Percentiles rank a stretch among this genome's conserved stretches.
These are phyloP conservation scores for Phortica variegata DNA, from an alignment of 1,140 invertebrate species.

Conservation along the genomic window DNA sequence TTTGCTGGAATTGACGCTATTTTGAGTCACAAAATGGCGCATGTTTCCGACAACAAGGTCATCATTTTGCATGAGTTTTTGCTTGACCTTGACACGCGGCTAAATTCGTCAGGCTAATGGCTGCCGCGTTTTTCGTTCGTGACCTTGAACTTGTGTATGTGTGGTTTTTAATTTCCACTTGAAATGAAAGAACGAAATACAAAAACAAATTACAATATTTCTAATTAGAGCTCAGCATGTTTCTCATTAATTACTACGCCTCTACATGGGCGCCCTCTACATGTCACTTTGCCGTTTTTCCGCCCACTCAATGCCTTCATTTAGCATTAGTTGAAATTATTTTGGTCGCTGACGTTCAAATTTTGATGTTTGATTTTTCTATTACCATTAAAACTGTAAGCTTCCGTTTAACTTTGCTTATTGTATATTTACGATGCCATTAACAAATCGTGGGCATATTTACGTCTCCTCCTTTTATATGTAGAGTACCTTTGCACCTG, in stretches of 20 bases:
- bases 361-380: neutral
- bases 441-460: too few species aligned
- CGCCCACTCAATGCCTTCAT: neutral
- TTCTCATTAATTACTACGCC: slow-evolving; percentile 12
- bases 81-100: slow-evolving; percentile 31
- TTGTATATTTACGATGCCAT: neutral
- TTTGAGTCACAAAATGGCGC: neutral
- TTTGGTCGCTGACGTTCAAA: slow-evolving; percentile 36
- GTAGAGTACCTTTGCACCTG: neutral
- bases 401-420: neutral
- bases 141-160: slow-evolving; percentile 17
- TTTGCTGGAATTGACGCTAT: neutral
- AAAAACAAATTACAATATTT: slow-evolving; percentile 49
- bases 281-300: too few species aligned
- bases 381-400: neutral
- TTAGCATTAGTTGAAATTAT: slow-evolving; percentile 26
- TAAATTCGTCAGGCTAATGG: too few species aligned
- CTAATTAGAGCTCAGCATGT: slow-evolving; percentile 15
- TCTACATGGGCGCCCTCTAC: neutral
- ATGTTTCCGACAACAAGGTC: slow-evolving; percentile 21
- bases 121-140: too few species aligned
- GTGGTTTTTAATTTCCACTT: slow-evolving; percentile 16
- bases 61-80: slow-evolving; percentile 14
- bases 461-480: too few species aligned
- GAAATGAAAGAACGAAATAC: too few species aligned